Base-by-base conservation (phyloP, 2,113 vertebrate genomes). In the Ceyx margarethae region DNA sequence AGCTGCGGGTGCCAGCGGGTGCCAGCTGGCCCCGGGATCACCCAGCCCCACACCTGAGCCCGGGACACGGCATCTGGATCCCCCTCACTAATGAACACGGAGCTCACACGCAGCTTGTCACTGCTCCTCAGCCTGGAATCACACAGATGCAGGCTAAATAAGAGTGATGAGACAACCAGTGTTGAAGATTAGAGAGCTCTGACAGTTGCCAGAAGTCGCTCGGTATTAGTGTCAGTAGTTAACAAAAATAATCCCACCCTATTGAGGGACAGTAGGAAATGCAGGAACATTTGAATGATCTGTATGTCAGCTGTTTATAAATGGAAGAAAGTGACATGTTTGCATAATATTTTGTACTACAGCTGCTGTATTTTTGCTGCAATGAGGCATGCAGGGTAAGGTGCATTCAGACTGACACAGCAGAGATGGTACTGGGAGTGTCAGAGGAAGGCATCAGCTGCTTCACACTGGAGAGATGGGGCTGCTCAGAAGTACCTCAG, bases 11-110 rank as follows among this genome's bases (percentile, higher is more conserved):
- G 97, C 96, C 98, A 98, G 97, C 97, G 96, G 97, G 95, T 37
- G 37, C 37, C 37, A 37, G 37, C 37, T 37, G 37, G 37, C 37
- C 37, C 37, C 80, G 66, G 97, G 96, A 97, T 96, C 96, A 97
- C 97, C 95, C 96, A 96, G 81, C 96, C 61, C 96, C 97, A 96
- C 98, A 98, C 97, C 98, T 98, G 98, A 97, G 98, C 97, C 98
- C 23, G 95, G 94, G 94, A 96, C 97, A 87, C 83, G 94, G 96
- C 97, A 89, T 96, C 96, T 91, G 95, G 94, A 97, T 97, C 97
- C 95, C 95, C 96, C 95, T 92, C 95, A 58, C 97, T 98, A 98
- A 97, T 97, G 97, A 98, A 97, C 94, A 90, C 96, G 31, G 95
- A 94, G 96, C 97, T 98, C 97, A 96, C 97, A 97, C 97, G 97